These are phyloP conservation scores for Cladorhizidae sp. DNA, from an alignment of 37 sponge, comb jelly and placozoan species.

Conservation along the genomic window DNA sequence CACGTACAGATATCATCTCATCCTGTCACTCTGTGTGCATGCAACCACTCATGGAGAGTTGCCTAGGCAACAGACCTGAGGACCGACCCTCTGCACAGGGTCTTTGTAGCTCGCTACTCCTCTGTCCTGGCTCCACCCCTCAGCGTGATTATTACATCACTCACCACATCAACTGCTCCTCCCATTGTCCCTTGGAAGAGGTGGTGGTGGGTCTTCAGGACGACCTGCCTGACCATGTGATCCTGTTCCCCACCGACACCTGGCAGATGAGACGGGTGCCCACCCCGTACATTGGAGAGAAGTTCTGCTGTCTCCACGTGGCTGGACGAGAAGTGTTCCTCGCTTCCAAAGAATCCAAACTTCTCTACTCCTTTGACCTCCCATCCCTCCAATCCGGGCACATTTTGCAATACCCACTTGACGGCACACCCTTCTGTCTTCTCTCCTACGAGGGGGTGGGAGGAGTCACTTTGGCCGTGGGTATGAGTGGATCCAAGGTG, in stretches of 20 bases:
- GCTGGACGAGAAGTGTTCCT: slow-evolving; percentile 35
- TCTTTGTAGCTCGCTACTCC: slow-evolving; percentile 34
- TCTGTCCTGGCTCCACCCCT: slow-evolving; percentile 44
- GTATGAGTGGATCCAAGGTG: slow-evolving; percentile 34
- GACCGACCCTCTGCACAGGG: slow-evolving; percentile 63
- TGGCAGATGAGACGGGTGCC: slow-evolving; percentile 19
- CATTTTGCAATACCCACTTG: slow-evolving; percentile 21
- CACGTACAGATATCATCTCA: slow-evolving; percentile 18
- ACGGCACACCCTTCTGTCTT: slow-evolving; percentile 30
- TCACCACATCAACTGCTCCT: background rate
- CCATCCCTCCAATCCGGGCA: slow-evolving; percentile 33
- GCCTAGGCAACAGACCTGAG: slow-evolving; percentile 11
- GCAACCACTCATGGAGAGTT: slow-evolving; percentile 47
- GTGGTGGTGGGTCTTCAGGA: slow-evolving; percentile 7
- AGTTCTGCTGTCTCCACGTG: slow-evolving; percentile 12
- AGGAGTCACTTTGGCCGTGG: slow-evolving; percentile 28
- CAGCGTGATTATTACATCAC: slow-evolving; percentile 40
- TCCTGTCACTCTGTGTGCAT: slow-evolving; percentile 55
- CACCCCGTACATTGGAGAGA: slow-evolving; percentile 33
- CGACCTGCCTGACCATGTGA: slow-evolving; percentile 3
- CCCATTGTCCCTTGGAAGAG: background rate
- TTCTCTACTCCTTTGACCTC: slow-evolving; percentile 33
- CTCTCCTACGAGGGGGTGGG: slow-evolving; percentile 2
- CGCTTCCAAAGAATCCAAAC: slow-evolving; percentile 9
- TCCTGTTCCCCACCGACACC: background rate